Evolutionary conservation across 2,888 invertebrate genomes (phyloP), one percentile per base, ranked within the genome.

Genomic region (Eupithecia abbreviata): DNA sequence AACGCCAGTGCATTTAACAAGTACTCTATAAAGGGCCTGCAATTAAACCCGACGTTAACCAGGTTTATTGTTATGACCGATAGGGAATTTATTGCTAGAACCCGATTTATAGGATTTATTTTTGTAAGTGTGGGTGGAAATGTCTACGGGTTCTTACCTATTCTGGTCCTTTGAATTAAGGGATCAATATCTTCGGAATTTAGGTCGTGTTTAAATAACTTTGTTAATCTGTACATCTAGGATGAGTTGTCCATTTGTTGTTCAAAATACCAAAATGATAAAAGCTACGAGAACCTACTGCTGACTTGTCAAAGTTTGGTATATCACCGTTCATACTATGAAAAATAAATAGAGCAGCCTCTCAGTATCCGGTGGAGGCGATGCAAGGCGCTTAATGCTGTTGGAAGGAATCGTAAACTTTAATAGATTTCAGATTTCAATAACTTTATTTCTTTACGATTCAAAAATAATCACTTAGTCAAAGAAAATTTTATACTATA

Each of bases 51-150:
- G 75, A 73, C 73, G 51, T 78, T 49, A 71, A 78, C 42, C 18
- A 42, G 71, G 71, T 78, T 78, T 78, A 78, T 76, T 73, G 71
- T 73, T 76, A 76, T 76, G 65, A 69, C 69, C 66, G 72, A 76
- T 76, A 55, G 41, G 62, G 55, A 58, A 78, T 78, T 78, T 76
- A 78, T 75, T 71, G 71, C n/a, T 15, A 51, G 30, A 13, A 55
- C 15, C 45, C 55, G 47, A 70, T 77, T 67, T 67, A 68, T 51
- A 71, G 30, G 18, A 69, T 49, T 69, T 69, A 69, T 30, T 69
- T 45, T 41, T 42, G 7, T 15, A 18, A 66, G 62, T 30, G 15
- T 66, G 42, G 15, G 66, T 66, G 15, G 42, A 66, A 42, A 30
- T 62, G 62, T 12, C 62, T 62, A 30, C 4, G 10, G 10, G 58